Base-by-base conservation (phyloP, 2,113 vertebrate genomes). In the Tylochromis polylepis region DNA sequence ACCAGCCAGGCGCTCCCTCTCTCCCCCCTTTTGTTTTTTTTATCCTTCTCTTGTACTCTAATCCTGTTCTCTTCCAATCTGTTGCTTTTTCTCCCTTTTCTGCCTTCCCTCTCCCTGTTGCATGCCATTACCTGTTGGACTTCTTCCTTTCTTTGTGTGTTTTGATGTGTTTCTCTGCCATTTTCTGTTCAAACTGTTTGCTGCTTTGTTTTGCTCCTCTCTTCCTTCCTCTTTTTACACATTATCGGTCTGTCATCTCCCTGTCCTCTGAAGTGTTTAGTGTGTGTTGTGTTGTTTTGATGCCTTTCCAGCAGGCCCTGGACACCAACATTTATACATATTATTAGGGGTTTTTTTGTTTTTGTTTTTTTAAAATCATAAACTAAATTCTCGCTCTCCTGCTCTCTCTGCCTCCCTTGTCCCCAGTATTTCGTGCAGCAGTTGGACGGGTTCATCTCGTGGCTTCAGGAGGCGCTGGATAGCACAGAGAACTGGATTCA, bases 401-500 rank as follows among this genome's bases (percentile, higher is more conserved):
- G 46, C 46, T 49, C 46, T 16, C 51, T 24, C 18, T 70, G 29
- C 57, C 41, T 79, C 60, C 22, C 20, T 79, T 9, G 83, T 75
- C 87, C 83, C 34, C 94, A 99, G 99, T 96, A 95, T 15, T 98
- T 99, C 82, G 98, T 99, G 91, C 97, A 95, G 93, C 98, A 99
- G 95, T 96, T 99, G 95, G 99, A 99, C 87, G 97, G 98, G 92
- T 99, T 99, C 94, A 99, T 99, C 96, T 96, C 90, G 67, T 99
- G 99, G 99, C 95, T 99, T 94, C 97, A 97, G 84, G 97, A 98
- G 94, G 98, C 99, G 58, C 97, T 98, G 96, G 97, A 98, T 96
- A 97, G 97, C 93, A 98, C 98, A 4, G 97, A 99, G 82, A 99
- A 99, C 82, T 99, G 99, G 99, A 98, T 97, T 20, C 97, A 97